phyloP scores from a whole-genome alignment of 2,113 vertebrate genomes.

The Cygnus buccinator region DNA sequence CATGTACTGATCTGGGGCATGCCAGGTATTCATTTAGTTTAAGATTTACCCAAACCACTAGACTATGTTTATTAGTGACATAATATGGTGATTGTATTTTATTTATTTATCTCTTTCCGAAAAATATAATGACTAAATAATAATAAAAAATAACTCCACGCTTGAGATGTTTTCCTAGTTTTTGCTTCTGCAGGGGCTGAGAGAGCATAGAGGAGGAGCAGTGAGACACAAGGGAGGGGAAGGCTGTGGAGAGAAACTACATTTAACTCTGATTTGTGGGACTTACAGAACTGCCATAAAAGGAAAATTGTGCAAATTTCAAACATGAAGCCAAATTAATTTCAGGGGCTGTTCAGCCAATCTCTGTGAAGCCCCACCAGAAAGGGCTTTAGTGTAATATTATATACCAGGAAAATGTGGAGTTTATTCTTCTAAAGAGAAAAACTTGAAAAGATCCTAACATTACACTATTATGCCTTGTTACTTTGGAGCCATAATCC shows the following conservation, averaged over 20 bases:
- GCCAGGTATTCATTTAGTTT: background rate
- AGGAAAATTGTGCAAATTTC: background rate
- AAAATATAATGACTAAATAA: background rate
- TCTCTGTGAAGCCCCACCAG: background rate
- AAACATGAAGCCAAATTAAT: background rate
- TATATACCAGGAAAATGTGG: background rate
- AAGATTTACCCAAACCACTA: background rate
- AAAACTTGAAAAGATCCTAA: background rate
- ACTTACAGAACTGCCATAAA: background rate
- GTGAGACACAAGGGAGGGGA: background rate
- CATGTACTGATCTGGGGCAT: background rate
- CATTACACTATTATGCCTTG: background rate
- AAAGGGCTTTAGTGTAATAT: background rate
- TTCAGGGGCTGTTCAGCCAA: background rate
- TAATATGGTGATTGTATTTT: background rate
- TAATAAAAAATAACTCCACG: background rate
- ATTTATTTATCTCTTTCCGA: background rate
- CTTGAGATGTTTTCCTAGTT: background rate
- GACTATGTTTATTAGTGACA: accelerated
- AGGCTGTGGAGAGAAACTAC: background rate
- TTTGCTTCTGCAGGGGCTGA: background rate
- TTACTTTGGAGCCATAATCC: background rate
- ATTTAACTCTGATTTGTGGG: background rate
- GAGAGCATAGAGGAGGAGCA: background rate
- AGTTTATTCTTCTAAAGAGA: background rate